A percentile compares a stretch with the other conserved stretches of the same genome.
Conservation (phyloP, 2,113 vertebrate genomes). For the Tetrax tetrax region DNA sequence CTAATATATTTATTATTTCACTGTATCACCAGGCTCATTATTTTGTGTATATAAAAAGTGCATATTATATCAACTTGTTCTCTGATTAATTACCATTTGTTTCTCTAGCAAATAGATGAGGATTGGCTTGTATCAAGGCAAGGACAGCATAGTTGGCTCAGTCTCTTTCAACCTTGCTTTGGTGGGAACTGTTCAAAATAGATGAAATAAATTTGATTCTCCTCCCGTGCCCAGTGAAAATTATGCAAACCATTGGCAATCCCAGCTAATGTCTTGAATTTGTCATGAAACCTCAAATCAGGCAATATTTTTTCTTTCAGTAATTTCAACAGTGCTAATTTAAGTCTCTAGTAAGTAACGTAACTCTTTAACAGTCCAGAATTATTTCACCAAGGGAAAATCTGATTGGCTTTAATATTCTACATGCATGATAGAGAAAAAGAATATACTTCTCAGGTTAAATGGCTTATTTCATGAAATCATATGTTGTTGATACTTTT, state of each 20-base stretch:
- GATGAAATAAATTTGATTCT: background rate
- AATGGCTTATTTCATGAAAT: background rate
- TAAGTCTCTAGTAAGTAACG: background rate
- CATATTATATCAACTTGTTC: background rate
- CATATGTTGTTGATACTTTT: background rate
- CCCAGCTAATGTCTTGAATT: background rate
- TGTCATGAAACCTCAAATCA: background rate
- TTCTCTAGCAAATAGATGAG: background rate
- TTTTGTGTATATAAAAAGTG: background rate
- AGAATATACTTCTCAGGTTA: background rate
- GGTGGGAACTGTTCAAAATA: background rate
- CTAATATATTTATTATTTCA: background rate
- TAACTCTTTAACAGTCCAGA: background rate
- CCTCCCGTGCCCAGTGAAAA: background rate
- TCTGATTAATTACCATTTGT: background rate
- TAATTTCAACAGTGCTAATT: background rate
- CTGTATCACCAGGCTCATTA: background rate
- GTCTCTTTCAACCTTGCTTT: background rate
- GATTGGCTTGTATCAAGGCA: background rate
- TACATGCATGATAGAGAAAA: background rate
- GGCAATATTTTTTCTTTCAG: background rate
- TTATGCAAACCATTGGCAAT: background rate
- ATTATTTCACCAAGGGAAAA: background rate
- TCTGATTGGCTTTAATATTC: background rate
- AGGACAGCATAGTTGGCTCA: background rate